Conservation (phyloP, 2,888 invertebrate species). For the Cactoblastis cactorum region DNA sequence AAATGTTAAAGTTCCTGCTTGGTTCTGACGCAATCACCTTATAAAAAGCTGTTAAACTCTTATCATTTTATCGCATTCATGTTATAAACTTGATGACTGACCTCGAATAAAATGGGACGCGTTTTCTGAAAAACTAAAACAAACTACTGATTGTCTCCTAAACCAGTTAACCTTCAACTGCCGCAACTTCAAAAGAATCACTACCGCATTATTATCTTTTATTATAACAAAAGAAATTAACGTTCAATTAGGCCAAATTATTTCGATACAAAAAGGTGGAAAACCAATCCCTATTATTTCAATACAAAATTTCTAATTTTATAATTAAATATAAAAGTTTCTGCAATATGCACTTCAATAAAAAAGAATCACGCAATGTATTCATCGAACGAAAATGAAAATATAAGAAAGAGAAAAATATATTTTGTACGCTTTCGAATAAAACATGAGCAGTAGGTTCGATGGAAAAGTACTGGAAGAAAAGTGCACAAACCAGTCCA, state of each 20-base stretch:
- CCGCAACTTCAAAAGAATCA: conserved; percentile 3
- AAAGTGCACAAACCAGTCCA: conserved; percentile 46
- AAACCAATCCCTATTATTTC: no score
- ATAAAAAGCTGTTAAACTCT: neutral
- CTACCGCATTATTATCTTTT: conserved; percentile 13
- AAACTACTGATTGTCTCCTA: neutral
- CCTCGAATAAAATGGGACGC: neutral
- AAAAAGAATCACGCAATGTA: no score
- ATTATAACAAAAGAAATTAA: no score
- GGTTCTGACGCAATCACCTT: neutral
- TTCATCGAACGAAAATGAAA: no score
- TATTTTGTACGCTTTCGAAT: conserved; percentile 34
- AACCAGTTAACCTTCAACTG: conserved; percentile 3
- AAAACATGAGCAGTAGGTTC: conserved; percentile 38
- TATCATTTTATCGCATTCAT: neutral
- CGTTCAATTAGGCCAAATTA: no score
- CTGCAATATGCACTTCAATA: no score
- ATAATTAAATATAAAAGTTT: no score
- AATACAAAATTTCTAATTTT: no score
- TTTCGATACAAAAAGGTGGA: no score
- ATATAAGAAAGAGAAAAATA: conserved; percentile 33
- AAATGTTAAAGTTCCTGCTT: neutral
- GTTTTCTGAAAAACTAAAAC: neutral
- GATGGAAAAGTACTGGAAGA: conserved; percentile 67
- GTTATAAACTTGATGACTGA: neutral